Percentiles rank a stretch among this genome's conserved stretches.
These are phyloP conservation scores for Callipepla squamata DNA, from an alignment of 2,113 vertebrate genomes.

Conservation along the genomic window DNA sequence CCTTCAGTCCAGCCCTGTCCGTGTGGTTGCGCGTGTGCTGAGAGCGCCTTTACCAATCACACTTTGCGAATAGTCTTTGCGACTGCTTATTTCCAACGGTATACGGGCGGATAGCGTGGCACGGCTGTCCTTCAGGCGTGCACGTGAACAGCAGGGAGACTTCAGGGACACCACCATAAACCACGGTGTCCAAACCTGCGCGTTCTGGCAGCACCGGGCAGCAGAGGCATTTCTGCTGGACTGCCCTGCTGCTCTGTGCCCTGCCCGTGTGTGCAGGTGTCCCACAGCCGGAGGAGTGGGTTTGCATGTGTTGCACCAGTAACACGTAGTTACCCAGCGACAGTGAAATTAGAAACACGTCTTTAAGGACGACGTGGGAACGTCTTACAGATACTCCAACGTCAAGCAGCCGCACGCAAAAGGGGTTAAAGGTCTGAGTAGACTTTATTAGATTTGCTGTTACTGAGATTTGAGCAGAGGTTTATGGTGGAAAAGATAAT, in stretches of 20 bases:
- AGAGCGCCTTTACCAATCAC: background rate
- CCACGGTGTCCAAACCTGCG: rapidly evolving
- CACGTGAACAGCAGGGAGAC: background rate
- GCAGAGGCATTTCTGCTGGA: background rate
- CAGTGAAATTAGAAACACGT: background rate
- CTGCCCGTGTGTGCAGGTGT: background rate
- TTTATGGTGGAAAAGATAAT: constrained; percentile 56
- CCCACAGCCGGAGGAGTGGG: background rate
- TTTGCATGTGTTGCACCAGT: background rate
- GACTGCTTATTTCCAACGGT: background rate
- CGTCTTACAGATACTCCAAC: background rate
- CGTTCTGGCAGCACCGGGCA: background rate
- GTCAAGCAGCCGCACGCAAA: background rate
- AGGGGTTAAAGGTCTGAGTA: constrained; percentile 43
- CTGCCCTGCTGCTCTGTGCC: background rate
- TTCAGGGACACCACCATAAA: background rate
- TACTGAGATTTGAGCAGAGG: constrained; percentile 12
- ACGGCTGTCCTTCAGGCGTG: background rate
- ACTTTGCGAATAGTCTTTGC: background rate
- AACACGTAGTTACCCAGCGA: background rate
- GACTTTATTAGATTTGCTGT: constrained; percentile 57
- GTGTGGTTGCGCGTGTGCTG: background rate
- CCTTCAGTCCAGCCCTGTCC: background rate
- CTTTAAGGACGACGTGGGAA: background rate
- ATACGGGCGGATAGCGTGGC: background rate